Percentiles rank a stretch among this genome's conserved stretches.
Conservation (phyloP, 2,113 vertebrate genomes). For the Hippocampus abdominalis region DNA sequence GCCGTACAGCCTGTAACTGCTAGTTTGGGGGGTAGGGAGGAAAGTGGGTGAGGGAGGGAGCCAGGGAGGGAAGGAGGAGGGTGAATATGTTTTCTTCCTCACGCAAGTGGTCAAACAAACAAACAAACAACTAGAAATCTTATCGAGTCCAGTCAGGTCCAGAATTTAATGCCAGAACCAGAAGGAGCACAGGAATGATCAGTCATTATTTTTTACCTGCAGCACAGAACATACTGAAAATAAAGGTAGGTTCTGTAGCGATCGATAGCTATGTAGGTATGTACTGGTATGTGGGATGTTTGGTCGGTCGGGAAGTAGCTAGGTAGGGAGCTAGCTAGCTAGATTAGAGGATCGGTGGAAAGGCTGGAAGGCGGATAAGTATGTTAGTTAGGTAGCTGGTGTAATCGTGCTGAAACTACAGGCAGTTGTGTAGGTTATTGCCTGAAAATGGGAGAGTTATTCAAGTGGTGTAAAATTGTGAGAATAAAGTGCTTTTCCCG, state of each 20-base stretch:
- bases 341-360: too few species aligned
- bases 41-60: not conserved
- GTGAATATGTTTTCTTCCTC: not conserved
- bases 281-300: too few species aligned
- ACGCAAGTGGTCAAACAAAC: not conserved
- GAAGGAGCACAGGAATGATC: not conserved
- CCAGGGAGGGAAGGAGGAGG: not conserved
- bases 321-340: too few species aligned
- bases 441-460: not conserved
- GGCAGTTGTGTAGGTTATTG: not conserved
- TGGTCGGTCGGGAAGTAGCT: too few species aligned
- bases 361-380: not conserved
- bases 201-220: not conserved
- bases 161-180: not conserved
- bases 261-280: not conserved
- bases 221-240: too few species aligned
- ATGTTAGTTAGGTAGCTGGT: not conserved
- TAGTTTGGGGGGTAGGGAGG: constrained; percentile 41
- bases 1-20: constrained; percentile 66
- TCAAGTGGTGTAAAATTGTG: not conserved
- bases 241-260: not conserved
- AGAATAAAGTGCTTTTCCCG: not conserved
- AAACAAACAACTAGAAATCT: too few species aligned
- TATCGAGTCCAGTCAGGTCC: not conserved
- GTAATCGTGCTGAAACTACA: too few species aligned